Base-by-base conservation (phyloP, 23 tunicate species). In the Halocynthia aurantium region DNA sequence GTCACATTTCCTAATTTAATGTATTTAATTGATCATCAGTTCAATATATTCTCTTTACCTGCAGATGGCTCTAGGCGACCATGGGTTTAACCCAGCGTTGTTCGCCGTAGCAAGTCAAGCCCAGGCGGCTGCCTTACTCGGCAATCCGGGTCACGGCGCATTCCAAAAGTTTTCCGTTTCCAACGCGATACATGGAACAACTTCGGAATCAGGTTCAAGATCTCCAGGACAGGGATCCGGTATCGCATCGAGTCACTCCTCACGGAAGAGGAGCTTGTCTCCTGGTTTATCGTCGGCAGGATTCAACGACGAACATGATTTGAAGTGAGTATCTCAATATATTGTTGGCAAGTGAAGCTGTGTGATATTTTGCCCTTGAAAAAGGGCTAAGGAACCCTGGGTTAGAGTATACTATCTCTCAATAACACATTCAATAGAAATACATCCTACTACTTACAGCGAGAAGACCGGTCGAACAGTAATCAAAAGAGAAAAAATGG, bases 31-130 rank as follows among this genome's bases (percentile, higher is more conserved):
- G 80, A 9, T 76, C 84, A 52, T 52, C 84, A 7, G 79, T 85
- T 84, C 84, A 85, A 81, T 84, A 80, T 78, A 53, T 10, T 7
- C 12, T 20, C 21, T 58, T 56, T 67, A 13, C 54, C 72, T 63
- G 22, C 82, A 88, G 95, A 88, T 88, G 95, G 87, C 95, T 52
- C 68, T 88, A 10, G 86, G 84, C 50, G 87, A 88, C 12, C 67
- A 65, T 52, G 55, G 73, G 7, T 86, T 86, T 51, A 85, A 52
- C 73, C 78, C 83, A 13, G 81, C 78, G 22, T 53, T 74, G 9
- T 54, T 74, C 6, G 78, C 78, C 18, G 56, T 49, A 53, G 22
- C 31, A 51, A 44, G 22, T 17, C 78, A 74, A 49, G 70, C 70
- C 31, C 70, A 65, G 19, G 78, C 78, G 56, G 78, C 64, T 8